Base-by-base conservation (phyloP, 2,797 vertebrate genomes). In the Schizopygopsis malacanthus region DNA sequence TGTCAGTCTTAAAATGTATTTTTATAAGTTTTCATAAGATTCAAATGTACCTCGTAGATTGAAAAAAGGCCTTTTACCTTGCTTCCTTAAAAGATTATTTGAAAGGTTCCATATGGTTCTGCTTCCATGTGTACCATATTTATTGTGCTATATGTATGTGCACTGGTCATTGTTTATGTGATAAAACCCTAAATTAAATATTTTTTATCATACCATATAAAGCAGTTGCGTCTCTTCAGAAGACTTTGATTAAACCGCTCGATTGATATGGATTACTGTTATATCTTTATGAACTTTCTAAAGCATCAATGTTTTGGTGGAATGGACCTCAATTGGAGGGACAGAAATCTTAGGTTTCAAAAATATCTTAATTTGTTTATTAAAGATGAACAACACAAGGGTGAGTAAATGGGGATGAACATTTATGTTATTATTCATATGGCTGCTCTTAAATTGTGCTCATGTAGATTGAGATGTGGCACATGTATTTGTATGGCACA, bases 21-120 rank as follows among this genome's bases (percentile, higher is more conserved):
- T 65, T 33, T 45, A 59, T 41, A 20, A 28, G 6, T 43, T 78
- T 84, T 78, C n/a, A 65, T 25, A 59, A 25, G 63, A 56, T 79
- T 71, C 2, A 33, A 52, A 41, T 54, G 1, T 41, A 67, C 9
- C 12, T 65, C 12, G 52, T 5, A 18, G 28, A 63, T 13, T 82
- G 13, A 52, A 59, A 56, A 37, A 56, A 69, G 52, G 7, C 2
- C 37, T 18, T 54, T 33, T 61, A 25, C 25, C 12, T 1, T 12
- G 10, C 13, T 56, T 72, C 39, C 33, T 67, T 81, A 28, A 81
- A 37, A 10, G 10, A 28, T 50, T 75, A 50, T n/a, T 13, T 28
- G 39, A 79, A 43, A 65, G 78, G 41, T 47, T 65, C 4, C 8
- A 65, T 37, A 56, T 22, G 37, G 33, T 8, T 77, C 15, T 33